These are phyloP conservation scores for Acrocyrtus sp. DNA, from an alignment of 2,888 invertebrate genomes.

Conservation along the genomic window DNA sequence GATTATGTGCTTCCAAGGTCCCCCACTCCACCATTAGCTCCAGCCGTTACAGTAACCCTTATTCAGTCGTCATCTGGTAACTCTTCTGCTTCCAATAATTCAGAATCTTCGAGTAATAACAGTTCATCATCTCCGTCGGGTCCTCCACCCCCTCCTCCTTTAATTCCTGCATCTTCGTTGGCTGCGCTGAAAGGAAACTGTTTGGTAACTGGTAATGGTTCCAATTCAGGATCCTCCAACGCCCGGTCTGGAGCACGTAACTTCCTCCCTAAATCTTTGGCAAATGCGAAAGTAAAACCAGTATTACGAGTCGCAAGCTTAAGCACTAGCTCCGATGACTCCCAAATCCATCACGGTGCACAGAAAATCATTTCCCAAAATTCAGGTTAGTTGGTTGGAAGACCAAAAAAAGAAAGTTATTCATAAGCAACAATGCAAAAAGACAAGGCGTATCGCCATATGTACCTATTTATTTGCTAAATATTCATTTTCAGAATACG, in stretches of 20 bases:
- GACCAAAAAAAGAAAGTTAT: too few relatives aligned
- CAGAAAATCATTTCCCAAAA: slow-evolving; percentile 7
- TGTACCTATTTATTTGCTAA: too few relatives aligned
- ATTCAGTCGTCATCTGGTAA: slow-evolving; percentile 29
- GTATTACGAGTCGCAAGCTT: slow-evolving; percentile 40
- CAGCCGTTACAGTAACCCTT: slow-evolving; percentile 40
- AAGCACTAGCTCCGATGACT: slow-evolving; percentile 12
- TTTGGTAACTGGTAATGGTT: background rate
- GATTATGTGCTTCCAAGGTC: slow-evolving; percentile 22
- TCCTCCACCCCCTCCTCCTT: slow-evolving; percentile 43
- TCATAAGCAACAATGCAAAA: too few relatives aligned
- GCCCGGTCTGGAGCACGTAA: slow-evolving; percentile 16
- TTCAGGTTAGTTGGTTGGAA: background rate
- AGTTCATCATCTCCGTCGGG: background rate
- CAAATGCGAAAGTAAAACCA: slow-evolving; percentile 38
- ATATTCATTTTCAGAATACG: background rate
- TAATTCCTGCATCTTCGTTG: slow-evolving; percentile 44
- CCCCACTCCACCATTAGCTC: slow-evolving; percentile 28
- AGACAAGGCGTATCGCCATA: too few relatives aligned
- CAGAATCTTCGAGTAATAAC: slow-evolving; percentile 29
- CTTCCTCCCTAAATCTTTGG: slow-evolving; percentile 43
- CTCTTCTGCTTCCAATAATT: slow-evolving; percentile 20
- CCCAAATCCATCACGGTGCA: slow-evolving; percentile 29
- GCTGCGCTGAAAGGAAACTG: slow-evolving; percentile 27
- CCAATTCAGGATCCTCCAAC: background rate